Evolutionary conservation across 2,888 invertebrate genomes (phyloP).

Genomic region (Mamestra brassicae): DNA sequence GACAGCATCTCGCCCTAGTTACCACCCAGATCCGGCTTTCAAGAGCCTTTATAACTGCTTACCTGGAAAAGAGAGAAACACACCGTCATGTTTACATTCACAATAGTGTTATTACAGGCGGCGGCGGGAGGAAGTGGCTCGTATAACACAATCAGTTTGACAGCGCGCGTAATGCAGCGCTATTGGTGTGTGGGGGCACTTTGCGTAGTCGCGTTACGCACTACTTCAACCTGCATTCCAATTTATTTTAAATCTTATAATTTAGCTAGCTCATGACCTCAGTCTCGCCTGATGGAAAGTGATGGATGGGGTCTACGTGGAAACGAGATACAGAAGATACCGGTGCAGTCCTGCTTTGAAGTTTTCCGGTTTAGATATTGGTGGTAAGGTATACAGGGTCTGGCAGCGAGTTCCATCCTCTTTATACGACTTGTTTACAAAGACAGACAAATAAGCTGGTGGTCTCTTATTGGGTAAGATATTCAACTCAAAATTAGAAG

Average conservation of each 20-base stretch:
- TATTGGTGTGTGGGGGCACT: conserved; percentile 46
- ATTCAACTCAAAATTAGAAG: too few relatives aligned
- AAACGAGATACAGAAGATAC: too few relatives aligned
- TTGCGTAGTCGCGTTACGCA: conserved; percentile 14
- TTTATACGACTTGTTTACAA: too few relatives aligned
- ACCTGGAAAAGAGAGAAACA: conserved; percentile 19
- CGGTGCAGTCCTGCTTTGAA: too few relatives aligned
- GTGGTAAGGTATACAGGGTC: too few relatives aligned
- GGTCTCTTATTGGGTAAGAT: too few relatives aligned
- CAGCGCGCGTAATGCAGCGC: conserved; percentile 36
- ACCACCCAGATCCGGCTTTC: not conserved
- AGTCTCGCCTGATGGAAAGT: too few relatives aligned
- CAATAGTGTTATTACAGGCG: conserved; percentile 12
- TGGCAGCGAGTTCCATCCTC: too few relatives aligned
- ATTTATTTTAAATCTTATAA: conserved; percentile 4
- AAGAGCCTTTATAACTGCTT: conserved; percentile 3
- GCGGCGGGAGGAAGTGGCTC: conserved; percentile 42
- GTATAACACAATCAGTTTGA: conserved; percentile 61
- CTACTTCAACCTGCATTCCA: conserved; percentile 21
- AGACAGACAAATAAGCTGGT: too few relatives aligned
- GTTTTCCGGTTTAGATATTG: too few relatives aligned
- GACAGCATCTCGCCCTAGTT: not conserved
- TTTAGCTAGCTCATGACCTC: not conserved
- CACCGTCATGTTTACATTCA: conserved; percentile 2
- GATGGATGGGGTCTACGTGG: too few relatives aligned